Conservation (phyloP, 2,888 invertebrate species). For the Mythimna loreyi region DNA sequence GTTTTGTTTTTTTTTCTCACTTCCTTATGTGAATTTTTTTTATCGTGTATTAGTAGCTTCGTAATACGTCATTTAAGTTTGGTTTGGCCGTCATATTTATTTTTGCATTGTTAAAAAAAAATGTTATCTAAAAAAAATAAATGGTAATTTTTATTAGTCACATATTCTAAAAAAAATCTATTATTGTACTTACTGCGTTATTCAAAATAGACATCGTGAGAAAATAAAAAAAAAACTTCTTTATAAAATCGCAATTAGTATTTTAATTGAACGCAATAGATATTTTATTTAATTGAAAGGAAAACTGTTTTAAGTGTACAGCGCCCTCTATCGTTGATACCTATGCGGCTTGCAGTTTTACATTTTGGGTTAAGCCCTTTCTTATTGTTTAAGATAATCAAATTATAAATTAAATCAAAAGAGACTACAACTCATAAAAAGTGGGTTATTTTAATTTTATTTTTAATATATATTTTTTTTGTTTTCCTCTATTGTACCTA, state of each 20-base stretch:
- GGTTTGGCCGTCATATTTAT: background rate
- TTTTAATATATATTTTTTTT: background rate
- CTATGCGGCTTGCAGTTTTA: conserved; percentile 28
- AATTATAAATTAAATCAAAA: background rate
- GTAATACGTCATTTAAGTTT: background rate
- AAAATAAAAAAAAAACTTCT: background rate
- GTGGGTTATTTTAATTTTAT: background rate
- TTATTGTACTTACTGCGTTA: no score
- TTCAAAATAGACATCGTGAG: background rate
- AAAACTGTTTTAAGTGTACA: background rate
- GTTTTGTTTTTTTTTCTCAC: conserved; percentile 38
- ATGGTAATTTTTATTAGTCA: background rate
- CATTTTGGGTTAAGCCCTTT: background rate
- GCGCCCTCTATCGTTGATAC: conserved; percentile 33
- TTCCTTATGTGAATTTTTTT: conserved; percentile 36
- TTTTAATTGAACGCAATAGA: no score
- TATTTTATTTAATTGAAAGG: background rate
- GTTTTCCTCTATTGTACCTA: background rate
- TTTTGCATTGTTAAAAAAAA: background rate
- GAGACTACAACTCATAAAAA: background rate
- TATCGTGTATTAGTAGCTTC: background rate
- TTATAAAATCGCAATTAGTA: no score
- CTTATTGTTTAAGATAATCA: background rate
- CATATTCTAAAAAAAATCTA: background rate
- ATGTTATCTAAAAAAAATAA: background rate